A percentile compares a stretch with the other conserved stretches of the same genome.
phyloP scores from a whole-genome alignment of 2,113 vertebrate genomes.

The Plecotus auritus region DNA sequence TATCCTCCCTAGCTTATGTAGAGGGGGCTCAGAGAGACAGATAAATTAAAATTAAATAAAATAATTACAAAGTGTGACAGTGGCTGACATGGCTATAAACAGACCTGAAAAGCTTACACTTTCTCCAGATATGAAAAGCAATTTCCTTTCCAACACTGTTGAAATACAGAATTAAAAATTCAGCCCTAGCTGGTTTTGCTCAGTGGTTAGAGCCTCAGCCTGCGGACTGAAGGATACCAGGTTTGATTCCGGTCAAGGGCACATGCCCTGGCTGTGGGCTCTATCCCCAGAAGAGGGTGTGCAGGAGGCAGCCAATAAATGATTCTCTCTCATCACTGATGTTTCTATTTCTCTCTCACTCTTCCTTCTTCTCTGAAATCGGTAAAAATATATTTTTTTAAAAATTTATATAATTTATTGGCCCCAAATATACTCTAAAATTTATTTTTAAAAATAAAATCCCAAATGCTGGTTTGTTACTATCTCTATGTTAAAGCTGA shows the following conservation, averaged over 20 bases:
- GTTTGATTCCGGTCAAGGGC: too few relatives aligned
- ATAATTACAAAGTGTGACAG: background rate
- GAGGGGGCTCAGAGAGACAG: background rate
- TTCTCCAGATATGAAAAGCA: background rate
- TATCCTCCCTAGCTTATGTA: background rate
- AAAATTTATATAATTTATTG: background rate
- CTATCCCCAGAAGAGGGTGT: too few relatives aligned
- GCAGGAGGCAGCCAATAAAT: too few relatives aligned
- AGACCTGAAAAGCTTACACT: background rate
- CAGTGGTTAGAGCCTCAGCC: too few relatives aligned
- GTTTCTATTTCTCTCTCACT: too few relatives aligned
- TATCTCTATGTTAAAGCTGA: background rate
- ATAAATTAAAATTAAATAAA: background rate
- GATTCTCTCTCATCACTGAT: too few relatives aligned
- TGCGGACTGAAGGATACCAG: too few relatives aligned
- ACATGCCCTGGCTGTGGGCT: too few relatives aligned
- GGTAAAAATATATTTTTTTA: too few relatives aligned
- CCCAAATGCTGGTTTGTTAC: background rate
- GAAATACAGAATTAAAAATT: background rate
- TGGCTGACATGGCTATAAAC: background rate
- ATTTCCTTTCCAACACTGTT: background rate
- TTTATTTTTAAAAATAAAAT: conserved; percentile 13
- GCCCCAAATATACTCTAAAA: background rate
- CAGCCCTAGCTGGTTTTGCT: too few relatives aligned
- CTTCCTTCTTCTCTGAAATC: too few relatives aligned